These are phyloP conservation scores for Salarias fasciatus DNA, from an alignment of 2,797 vertebrate species.

Conservation along the genomic window DNA sequence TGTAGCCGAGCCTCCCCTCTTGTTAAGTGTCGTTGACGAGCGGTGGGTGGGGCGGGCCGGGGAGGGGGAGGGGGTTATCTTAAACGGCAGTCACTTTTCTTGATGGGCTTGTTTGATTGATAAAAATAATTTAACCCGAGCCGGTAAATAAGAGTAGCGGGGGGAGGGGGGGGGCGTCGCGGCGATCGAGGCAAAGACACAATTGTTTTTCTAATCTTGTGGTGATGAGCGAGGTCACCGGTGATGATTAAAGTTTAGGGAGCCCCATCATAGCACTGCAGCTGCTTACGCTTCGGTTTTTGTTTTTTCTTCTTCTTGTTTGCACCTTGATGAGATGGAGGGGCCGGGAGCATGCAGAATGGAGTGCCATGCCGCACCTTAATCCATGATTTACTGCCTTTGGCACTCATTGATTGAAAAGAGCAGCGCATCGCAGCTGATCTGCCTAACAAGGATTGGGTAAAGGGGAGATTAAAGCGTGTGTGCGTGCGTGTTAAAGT, in stretches of 20 bases:
- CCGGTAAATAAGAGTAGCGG: constrained; percentile 54
- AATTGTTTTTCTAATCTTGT: constrained; percentile 78
- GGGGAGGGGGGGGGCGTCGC: constrained; percentile 12
- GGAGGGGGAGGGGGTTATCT: constrained; percentile 21
- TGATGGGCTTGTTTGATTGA: constrained; percentile 67
- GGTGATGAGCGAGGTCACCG: constrained; percentile 78
- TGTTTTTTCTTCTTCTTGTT: constrained; percentile 59
- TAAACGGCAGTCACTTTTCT: constrained; percentile 59
- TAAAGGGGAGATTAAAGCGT: constrained; percentile 58
- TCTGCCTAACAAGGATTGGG: constrained; percentile 66
- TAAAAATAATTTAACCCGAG: constrained; percentile 63
- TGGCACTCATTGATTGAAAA: constrained; percentile 75
- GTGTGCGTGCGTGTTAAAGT: constrained; percentile 15
- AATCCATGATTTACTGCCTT: constrained; percentile 76
- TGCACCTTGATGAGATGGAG: constrained; percentile 73
- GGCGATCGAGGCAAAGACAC: constrained; percentile 25
- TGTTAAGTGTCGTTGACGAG: constrained; percentile 32
- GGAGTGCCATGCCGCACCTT: constrained; percentile 57
- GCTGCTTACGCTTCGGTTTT: constrained; percentile 17
- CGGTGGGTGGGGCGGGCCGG: neutral
- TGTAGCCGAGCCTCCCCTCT: constrained; percentile 38
- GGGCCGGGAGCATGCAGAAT: constrained; percentile 56
- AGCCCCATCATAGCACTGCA: constrained; percentile 47
- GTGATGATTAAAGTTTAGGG: constrained; percentile 75
- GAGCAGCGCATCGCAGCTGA: constrained; percentile 67